Conservation (phyloP, 2,888 invertebrate genomes). For the Leptopilina syphax region DNA sequence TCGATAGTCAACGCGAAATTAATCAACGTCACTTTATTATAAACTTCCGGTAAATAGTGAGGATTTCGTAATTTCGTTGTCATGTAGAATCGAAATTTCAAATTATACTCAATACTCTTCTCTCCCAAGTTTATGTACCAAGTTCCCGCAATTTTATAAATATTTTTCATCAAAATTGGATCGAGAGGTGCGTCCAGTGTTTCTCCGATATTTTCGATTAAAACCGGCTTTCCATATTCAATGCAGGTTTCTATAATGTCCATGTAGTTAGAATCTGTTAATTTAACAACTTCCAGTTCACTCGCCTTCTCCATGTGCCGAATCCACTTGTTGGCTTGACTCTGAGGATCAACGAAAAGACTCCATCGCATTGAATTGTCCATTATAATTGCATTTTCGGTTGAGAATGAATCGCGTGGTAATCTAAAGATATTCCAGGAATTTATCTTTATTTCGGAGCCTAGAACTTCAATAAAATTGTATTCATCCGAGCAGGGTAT, state of each 20-base stretch:
- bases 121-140: conserved; percentile 88
- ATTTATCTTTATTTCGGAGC: conserved; percentile 91
- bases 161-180: conserved; percentile 86
- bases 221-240: conserved; percentile 85
- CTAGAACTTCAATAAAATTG: conserved; percentile 86
- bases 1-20: conserved; percentile 91
- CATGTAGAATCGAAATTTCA: conserved; percentile 87
- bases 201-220: conserved; percentile 88
- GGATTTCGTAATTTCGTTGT: conserved; percentile 91
- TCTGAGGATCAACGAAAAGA: conserved; percentile 89
- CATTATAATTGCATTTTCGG: conserved; percentile 91
- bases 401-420: conserved; percentile 89
- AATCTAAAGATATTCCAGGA: conserved; percentile 90
- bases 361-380: conserved; percentile 88
- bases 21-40: conserved; percentile 89
- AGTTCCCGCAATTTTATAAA: conserved; percentile 85
- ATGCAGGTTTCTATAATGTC: conserved; percentile 86
- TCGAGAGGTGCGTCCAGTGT: conserved; percentile 88
- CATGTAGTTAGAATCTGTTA: conserved; percentile 87
- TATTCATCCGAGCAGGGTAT: conserved; percentile 89
- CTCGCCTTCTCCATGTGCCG: conserved; percentile 88
- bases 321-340: conserved; percentile 91
- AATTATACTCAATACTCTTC: conserved; percentile 86
- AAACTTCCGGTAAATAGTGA: conserved; percentile 90
- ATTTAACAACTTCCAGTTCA: conserved; percentile 84